Evolutionary conservation across 2,113 vertebrate genomes (phyloP).

Genomic region (Lagopus leucura): DNA sequence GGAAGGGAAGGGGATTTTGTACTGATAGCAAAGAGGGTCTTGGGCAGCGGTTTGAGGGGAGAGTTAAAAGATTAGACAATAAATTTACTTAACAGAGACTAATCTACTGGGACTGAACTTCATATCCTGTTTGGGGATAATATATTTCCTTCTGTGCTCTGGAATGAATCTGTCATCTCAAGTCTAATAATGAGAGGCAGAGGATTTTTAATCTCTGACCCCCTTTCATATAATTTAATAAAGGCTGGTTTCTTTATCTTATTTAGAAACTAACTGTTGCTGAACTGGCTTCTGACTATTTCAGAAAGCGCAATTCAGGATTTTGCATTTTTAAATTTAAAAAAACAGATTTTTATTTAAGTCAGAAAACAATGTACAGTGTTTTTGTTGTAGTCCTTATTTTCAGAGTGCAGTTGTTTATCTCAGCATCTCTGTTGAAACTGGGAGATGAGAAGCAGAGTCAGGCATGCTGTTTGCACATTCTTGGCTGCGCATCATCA

Average conservation of each 20-base stretch:
- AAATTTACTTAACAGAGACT: constrained; percentile 84
- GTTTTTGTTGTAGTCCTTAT: fast-evolving
- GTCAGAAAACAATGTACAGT: neutral
- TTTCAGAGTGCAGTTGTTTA: neutral
- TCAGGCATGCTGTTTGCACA: constrained; percentile 17
- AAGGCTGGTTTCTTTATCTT: constrained; percentile 76
- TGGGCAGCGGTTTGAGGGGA: constrained; percentile 71
- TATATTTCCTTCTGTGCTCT: constrained; percentile 84
- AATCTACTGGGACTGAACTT: constrained; percentile 81
- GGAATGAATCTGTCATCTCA: constrained; percentile 84
- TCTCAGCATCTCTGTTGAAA: constrained; percentile 35
- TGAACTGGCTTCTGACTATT: constrained; percentile 17
- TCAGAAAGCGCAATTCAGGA: neutral
- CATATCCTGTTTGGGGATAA: constrained; percentile 87
- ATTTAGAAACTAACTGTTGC: constrained; percentile 66
- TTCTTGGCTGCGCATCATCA: constrained; percentile 3
- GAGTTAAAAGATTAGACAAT: constrained; percentile 83
- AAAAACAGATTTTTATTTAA: neutral
- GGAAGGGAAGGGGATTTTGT: constrained; percentile 27
- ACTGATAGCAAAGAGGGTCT: constrained; percentile 41
- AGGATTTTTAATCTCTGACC: constrained; percentile 84
- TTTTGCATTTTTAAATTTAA: constrained; percentile 6
- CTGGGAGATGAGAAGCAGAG: constrained; percentile 39
- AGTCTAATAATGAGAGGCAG: constrained; percentile 84
- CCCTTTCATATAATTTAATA: constrained; percentile 79